phyloP scores from a whole-genome alignment of 2,888 invertebrate genomes.

The Melieria omissa region DNA sequence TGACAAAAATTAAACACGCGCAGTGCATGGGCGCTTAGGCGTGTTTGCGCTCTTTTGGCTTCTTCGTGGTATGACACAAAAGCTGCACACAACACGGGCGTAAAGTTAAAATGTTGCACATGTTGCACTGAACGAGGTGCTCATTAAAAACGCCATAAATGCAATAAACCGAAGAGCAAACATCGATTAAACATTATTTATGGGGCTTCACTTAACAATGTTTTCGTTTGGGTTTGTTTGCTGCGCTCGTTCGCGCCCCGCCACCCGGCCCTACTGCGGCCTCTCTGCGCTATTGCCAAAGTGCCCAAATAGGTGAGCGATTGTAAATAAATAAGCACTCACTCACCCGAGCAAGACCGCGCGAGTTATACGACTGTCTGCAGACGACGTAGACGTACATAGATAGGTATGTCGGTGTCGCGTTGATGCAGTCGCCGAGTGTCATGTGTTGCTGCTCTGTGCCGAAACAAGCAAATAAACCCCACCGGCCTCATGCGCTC shows the following conservation, averaged over 20 bases:
- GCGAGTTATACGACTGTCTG: too few relatives aligned
- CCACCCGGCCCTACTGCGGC: conserved; percentile 1
- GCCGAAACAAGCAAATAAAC: neutral
- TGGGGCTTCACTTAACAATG: conserved; percentile 62
- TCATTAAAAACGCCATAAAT: conserved; percentile 68
- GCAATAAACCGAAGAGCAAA: conserved; percentile 67
- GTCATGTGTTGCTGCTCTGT: too few relatives aligned
- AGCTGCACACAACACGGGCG: conserved; percentile 35
- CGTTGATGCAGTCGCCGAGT: neutral
- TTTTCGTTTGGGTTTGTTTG: conserved; percentile 38
- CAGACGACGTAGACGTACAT: neutral
- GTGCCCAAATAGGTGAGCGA: too few relatives aligned
- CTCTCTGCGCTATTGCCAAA: neutral
- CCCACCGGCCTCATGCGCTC: conserved; percentile 4
- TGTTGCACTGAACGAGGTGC: conserved; percentile 62
- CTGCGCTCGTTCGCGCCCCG: conserved; percentile 6
- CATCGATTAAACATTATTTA: conserved; percentile 68
- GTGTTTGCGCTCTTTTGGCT: conserved; percentile 44
- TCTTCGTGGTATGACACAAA: conserved; percentile 42
- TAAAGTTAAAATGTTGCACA: conserved; percentile 64
- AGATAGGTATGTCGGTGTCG: neutral
- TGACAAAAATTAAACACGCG: conserved; percentile 54
- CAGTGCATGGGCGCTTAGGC: neutral
- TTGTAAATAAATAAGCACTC: too few relatives aligned
- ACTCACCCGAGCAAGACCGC: too few relatives aligned